Evolutionary conservation across 2,113 vertebrate genomes (phyloP), one percentile per base, ranked within the genome.

Genomic region (Hippocampus mohnikei): DNA sequence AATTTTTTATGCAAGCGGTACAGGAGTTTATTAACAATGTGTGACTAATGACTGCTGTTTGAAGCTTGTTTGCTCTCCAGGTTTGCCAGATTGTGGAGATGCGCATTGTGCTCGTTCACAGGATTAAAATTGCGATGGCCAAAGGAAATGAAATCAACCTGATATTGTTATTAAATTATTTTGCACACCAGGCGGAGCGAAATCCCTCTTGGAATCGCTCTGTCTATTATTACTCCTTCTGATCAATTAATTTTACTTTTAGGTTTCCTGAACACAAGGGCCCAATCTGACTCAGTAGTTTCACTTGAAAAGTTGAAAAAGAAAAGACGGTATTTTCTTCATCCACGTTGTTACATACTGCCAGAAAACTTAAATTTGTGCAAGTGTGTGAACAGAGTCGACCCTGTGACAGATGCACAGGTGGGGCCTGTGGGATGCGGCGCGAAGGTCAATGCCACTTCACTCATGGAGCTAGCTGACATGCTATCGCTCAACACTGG

Each of bases 21-120:
- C 29, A 41, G 70, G 67, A 41, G 41, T 55, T 70, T 77, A 78
- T 84, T 84, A 79, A 78, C 64, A 63, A 79, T 78, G 66, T 71
- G 65, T 72, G 72, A 73, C 85, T 87, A 86, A 86, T 86, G 84
- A 78, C 79, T 74, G 71, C 65, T 70, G 60, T 75, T 60, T 79
- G 74, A 50, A 67, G 66, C 56, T 53, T 50, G 40, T 61, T 67
- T 66, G 55, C 61, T 70, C 21, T 53, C 46, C 2, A 33, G 76
- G 58, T 79, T 74, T 81, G 78, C 50, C 65, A 78, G 76, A 71
- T 69, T 76, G 62, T 69, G 62, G 76, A 80, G 72, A 66, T 56
- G 66, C 13, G 29, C 23, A 25, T 41, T 63, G 48, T 68, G 72
- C 69, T 86, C 70, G 80, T 81, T 78, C 66, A 73, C 77, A 65